Base-by-base conservation (phyloP, 2,797 vertebrate genomes). In the Cyclura pinguis region DNA sequence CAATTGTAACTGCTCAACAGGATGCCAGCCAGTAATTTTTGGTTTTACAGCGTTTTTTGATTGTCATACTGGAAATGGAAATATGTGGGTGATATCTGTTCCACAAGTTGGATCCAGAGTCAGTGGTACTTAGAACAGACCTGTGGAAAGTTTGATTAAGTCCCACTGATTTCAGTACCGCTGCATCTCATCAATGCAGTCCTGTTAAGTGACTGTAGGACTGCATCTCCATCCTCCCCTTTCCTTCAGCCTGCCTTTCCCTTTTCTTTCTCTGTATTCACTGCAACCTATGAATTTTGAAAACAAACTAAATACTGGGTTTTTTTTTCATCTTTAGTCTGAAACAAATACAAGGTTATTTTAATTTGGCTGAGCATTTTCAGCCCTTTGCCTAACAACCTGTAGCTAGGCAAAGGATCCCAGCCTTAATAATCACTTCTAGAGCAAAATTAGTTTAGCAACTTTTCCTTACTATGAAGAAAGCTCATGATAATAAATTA, bases 271-370 rank as follows among this genome's bases (percentile, higher is more conserved):
- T 4, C 24, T 67, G 2, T 9, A 67, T 67, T 67, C 62, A 29
- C 72, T 81, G 55, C 67, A 86, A 59, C 35, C 13, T 59, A 24
- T 35, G 32, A 64, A 80, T 87, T 57, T 42, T 73, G 32, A 32
- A 74, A 47, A 77, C 57, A 82, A 52, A 29, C 22, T 77, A 81
- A 32, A 74, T 32, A 76, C 50, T 47, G 24, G 42, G 2, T 3
- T 47, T 32, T 24, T 74, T 81, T n/a, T 76, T 78, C 77, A 90
- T 81, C 29, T 73, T n/a, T 29, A 74, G 27, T 76, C 59, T 90
- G 42, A 22, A 8, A 5, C 24, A 27, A 32, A 72, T 55, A 42
- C 32, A 6, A 76, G 14, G 55, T 52, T 87, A 10, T 52, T 74
- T 50, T 72, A 47, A 16, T 38, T 52, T 27, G 47, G 0, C 16